phyloP scores from a whole-genome alignment of 1,140 invertebrate genomes.

The Drosophila cardini region DNA sequence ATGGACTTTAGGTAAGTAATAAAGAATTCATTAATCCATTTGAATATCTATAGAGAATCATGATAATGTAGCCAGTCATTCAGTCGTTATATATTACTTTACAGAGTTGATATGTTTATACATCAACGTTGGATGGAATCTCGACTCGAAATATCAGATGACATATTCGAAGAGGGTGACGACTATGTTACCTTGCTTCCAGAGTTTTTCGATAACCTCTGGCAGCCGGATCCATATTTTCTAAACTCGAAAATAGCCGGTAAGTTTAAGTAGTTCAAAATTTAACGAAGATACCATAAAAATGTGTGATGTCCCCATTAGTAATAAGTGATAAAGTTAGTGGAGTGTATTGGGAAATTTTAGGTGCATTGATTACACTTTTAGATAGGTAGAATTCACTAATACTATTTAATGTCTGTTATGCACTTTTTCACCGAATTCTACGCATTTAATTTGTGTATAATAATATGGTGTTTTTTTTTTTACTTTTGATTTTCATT shows the following conservation, averaged over 20 bases:
- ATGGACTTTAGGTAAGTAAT: slow-evolving; percentile 91
- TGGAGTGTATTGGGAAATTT: slow-evolving; percentile 1
- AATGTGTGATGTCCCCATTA: slow-evolving; percentile 2
- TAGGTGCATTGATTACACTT: slow-evolving; percentile 14
- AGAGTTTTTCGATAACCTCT: slow-evolving; percentile 92
- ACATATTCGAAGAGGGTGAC: slow-evolving; percentile 91
- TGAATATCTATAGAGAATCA: slow-evolving; percentile 5
- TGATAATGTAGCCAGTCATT: slow-evolving; percentile 62
- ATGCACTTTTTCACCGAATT: slow-evolving; percentile 17
- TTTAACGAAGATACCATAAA: background rate
- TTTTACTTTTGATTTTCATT: slow-evolving; percentile 61
- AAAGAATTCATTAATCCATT: background rate
- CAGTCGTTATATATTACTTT: slow-evolving; percentile 70
- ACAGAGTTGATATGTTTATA: slow-evolving; percentile 93
- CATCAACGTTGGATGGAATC: slow-evolving; percentile 92
- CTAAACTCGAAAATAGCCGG: slow-evolving; percentile 93
- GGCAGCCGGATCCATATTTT: slow-evolving; percentile 95
- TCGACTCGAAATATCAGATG: slow-evolving; percentile 89
- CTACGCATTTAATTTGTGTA: slow-evolving; percentile 58
- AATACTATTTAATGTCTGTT: slow-evolving; percentile 22
- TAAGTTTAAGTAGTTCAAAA: slow-evolving; percentile 76
- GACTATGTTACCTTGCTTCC: slow-evolving; percentile 91
- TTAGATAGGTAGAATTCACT: slow-evolving; percentile 4
- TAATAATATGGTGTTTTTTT: slow-evolving; percentile 71
- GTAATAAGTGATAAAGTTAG: slow-evolving; percentile 1